Conservation (phyloP, 2,113 vertebrate genomes). For the Leucoraja erinaceus region DNA sequence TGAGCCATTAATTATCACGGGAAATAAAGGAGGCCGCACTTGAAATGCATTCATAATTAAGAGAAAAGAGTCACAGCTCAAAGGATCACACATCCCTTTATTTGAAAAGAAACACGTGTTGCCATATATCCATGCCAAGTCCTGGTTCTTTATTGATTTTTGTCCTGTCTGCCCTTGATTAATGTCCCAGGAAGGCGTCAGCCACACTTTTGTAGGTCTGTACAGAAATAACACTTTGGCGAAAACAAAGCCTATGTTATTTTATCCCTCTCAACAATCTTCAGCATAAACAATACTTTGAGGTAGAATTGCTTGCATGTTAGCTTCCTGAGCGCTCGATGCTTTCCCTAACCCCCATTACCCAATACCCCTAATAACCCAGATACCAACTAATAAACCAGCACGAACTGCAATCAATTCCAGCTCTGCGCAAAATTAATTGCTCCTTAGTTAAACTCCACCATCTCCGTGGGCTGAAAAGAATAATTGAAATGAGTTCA, state of each 20-base stretch:
- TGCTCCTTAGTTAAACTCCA: constrained; percentile 15
- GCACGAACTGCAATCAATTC: not conserved
- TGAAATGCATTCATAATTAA: not conserved
- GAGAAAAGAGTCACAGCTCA: not conserved
- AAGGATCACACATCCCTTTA: not conserved
- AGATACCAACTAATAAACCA: not conserved
- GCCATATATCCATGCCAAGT: constrained; percentile 44
- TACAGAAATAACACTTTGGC: constrained; percentile 47
- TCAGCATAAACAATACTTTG: constrained; percentile 39
- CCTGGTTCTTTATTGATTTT: constrained; percentile 54
- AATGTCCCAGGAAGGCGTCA: constrained; percentile 51
- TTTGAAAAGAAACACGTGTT: constrained; percentile 38
- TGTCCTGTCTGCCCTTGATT: constrained; percentile 50
- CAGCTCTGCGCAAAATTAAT: constrained; percentile 28
- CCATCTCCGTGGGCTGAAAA: not conserved
- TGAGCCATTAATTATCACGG: not conserved
- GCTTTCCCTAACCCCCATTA: not conserved
- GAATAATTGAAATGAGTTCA: constrained; percentile 9
- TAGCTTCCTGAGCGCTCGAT: constrained; percentile 42
- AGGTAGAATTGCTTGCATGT: constrained; percentile 33
- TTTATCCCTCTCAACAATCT: constrained; percentile 41
- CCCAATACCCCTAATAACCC: not conserved
- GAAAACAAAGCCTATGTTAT: constrained; percentile 40
- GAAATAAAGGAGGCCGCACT: not conserved
- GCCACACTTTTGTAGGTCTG: constrained; percentile 43